A percentile compares a stretch with the other conserved stretches of the same genome.
phyloP scores from a whole-genome alignment of 2,113 vertebrate genomes.

The Antechinus flavipes region DNA sequence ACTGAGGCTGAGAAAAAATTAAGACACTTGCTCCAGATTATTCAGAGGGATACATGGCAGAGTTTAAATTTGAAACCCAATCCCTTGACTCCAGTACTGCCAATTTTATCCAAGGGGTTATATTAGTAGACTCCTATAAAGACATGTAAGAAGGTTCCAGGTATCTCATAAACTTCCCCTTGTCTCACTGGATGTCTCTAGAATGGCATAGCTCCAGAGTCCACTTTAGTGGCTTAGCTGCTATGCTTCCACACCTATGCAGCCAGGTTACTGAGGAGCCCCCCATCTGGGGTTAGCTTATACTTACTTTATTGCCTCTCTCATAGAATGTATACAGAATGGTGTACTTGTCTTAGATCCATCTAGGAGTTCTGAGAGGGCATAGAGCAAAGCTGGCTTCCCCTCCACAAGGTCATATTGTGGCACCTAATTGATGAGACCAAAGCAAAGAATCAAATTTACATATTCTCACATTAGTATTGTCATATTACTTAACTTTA shows the following conservation, averaged over 20 bases:
- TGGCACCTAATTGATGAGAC: not conserved
- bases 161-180: not conserved
- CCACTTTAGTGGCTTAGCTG: not conserved
- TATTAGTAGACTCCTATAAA: not conserved
- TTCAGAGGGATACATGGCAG: not conserved
- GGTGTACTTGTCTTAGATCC: not conserved
- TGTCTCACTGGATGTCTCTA: not conserved
- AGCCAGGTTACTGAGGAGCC: not conserved
- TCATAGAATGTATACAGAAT: not conserved
- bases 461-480: not conserved
- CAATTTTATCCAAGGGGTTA: not conserved
- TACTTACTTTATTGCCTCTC: not conserved
- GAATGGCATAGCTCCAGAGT: not conserved
- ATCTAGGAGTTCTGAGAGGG: not conserved
- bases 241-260: not conserved
- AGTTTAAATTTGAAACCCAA: not conserved
- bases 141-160: not conserved
- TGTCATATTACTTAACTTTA: not conserved
- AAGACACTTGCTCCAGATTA: not conserved
- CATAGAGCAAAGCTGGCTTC: not conserved
- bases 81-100: not conserved
- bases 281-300: not conserved
- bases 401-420: not conserved
- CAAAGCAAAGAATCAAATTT: not conserved
- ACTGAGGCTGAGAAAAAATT: not conserved